phyloP scores from a whole-genome alignment of 1,140 invertebrate species.

The Tetramorium simillimum region DNA sequence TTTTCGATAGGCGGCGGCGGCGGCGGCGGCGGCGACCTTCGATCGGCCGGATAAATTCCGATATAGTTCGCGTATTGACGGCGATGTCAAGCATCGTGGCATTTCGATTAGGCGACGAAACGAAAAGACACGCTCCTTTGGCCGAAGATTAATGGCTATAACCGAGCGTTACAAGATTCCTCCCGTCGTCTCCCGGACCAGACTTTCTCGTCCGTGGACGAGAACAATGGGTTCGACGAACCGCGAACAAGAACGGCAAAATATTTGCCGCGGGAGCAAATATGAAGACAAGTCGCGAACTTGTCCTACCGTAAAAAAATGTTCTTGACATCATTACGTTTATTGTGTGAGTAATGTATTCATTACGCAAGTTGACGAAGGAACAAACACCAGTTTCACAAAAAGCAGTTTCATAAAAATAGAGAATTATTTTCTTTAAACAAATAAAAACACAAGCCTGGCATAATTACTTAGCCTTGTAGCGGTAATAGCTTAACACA shows the following conservation, averaged over 20 bases:
- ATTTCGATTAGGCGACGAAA: conserved; percentile 52
- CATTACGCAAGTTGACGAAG: not conserved
- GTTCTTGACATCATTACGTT: conserved; percentile 40
- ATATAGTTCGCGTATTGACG: conserved; percentile 38
- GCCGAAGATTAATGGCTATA: conserved; percentile 37
- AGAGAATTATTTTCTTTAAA: not conserved
- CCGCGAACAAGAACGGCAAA: conserved; percentile 15
- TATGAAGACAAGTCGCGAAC: conserved; percentile 12
- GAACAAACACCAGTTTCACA: not conserved
- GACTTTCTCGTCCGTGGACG: conserved; percentile 26
- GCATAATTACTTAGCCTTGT: not conserved
- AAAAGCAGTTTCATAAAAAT: conserved; percentile 31
- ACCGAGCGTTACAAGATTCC: conserved; percentile 37
- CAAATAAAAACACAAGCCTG: not conserved
- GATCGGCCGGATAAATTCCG: conserved; percentile 55
- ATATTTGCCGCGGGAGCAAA: conserved; percentile 34
- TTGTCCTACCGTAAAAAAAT: conserved; percentile 36
- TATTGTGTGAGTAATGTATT: conserved; percentile 6
- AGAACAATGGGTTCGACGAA: conserved; percentile 47
- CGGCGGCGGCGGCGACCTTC: conserved; percentile 27
- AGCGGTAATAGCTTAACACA: not conserved
- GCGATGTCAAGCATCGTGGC: conserved; percentile 13
- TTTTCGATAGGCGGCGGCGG: conserved; percentile 53
- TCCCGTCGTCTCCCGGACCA: conserved; percentile 3
- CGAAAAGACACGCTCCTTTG: not conserved